These are phyloP conservation scores for Tretioscincus oriximinensis DNA, from an alignment of 2,113 vertebrate species.

Conservation along the genomic window DNA sequence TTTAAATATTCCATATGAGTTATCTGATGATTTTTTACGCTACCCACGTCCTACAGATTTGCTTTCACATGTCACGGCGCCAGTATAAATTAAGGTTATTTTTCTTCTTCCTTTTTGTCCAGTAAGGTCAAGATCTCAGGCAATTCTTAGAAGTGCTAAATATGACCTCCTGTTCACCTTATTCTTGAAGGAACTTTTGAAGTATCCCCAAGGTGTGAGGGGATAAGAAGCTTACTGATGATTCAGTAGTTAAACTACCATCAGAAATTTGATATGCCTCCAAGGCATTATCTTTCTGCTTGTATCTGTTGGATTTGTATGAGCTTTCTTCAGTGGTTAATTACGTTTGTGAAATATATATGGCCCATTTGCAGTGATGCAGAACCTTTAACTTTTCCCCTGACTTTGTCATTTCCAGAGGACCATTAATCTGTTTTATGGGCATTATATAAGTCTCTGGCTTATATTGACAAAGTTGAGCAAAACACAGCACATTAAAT, in stretches of 20 bases:
- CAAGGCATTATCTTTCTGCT: conserved; percentile 32
- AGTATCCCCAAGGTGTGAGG: conserved; percentile 48
- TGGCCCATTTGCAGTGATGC: neutral
- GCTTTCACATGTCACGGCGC: conserved; percentile 52
- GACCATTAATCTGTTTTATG: conserved; percentile 33
- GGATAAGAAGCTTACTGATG: conserved; percentile 62
- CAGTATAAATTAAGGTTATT: conserved; percentile 48
- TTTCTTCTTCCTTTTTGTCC: conserved; percentile 36
- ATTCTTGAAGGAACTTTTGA: conserved; percentile 57
- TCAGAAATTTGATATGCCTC: conserved; percentile 64
- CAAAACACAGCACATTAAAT: conserved; percentile 4
- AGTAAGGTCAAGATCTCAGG: conserved; percentile 56
- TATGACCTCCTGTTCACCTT: conserved; percentile 41
- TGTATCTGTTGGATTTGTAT: conserved; percentile 21
- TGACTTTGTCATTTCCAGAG: conserved; percentile 41
- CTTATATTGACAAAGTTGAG: conserved; percentile 15
- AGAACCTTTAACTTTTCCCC: conserved; percentile 15
- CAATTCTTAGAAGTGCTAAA: conserved; percentile 48
- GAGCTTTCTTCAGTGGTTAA: conserved; percentile 20
- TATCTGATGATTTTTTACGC: conserved; percentile 38
- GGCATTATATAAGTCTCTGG: neutral
- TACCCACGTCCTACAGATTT: conserved; percentile 44
- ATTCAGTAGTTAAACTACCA: conserved; percentile 62
- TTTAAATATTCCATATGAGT: conserved; percentile 8
- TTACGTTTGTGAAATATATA: conserved; percentile 33